A percentile compares a stretch with the other conserved stretches of the same genome.
Conservation (phyloP, 1,140 invertebrate species). For the Solenopsis fugax region DNA sequence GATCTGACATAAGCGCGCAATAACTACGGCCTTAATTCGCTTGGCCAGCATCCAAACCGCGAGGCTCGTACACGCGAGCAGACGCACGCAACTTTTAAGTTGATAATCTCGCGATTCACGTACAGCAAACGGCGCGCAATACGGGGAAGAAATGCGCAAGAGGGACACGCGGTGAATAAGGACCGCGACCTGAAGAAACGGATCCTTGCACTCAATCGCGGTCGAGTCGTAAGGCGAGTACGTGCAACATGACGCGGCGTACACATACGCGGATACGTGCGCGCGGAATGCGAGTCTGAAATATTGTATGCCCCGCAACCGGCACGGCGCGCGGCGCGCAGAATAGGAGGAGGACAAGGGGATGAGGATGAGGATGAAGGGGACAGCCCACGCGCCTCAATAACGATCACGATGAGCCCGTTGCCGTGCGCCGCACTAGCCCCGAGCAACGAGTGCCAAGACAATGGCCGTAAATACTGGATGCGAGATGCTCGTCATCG, state of each 20-base stretch:
- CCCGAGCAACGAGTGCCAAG: constrained; percentile 66
- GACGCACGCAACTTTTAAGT: constrained; percentile 6
- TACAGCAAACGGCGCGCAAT: not conserved
- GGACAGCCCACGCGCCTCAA: constrained; percentile 76
- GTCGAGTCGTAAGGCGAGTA: constrained; percentile 29
- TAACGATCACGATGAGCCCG: constrained; percentile 76
- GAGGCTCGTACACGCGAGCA: not conserved
- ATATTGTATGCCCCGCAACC: constrained; percentile 35
- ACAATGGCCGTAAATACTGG: constrained; percentile 78
- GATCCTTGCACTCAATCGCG: constrained; percentile 4
- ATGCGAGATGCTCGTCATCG: constrained; percentile 77
- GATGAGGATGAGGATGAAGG: constrained; percentile 57
- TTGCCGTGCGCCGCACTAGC: constrained; percentile 61
- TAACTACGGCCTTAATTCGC: constrained; percentile 4
- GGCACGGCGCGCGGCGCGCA: not conserved
- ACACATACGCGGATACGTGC: constrained; percentile 33
- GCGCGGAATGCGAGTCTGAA: constrained; percentile 56
- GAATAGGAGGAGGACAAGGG: constrained; percentile 24
- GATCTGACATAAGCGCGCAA: constrained; percentile 11
- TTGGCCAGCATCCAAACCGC: not conserved
- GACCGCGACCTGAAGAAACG: not conserved
- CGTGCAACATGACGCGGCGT: constrained; percentile 19
- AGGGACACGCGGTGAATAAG: not conserved
- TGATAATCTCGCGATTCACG: constrained; percentile 30
- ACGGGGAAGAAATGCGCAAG: not conserved